Conservation (phyloP, 2,888 invertebrate species). For the Steinernema hermaphroditum region DNA sequence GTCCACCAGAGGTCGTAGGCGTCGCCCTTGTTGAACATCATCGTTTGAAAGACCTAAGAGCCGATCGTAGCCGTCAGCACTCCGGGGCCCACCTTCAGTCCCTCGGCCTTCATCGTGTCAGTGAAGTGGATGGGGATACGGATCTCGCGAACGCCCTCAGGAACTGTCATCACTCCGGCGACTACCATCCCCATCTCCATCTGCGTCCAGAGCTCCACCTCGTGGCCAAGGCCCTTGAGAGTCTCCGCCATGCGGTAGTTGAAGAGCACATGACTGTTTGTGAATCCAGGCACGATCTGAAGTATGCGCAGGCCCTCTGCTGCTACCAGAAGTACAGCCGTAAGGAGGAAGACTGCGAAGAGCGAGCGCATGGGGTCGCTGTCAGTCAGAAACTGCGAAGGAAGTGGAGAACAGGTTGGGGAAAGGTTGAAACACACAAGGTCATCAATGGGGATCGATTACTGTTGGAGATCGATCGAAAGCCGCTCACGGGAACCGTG, state of each 20-base stretch:
- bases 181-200: constrained; percentile 59
- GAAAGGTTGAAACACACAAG: neutral
- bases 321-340: neutral
- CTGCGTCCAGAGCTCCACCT: constrained; percentile 62
- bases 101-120: constrained; percentile 60
- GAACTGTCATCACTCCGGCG: constrained; percentile 42
- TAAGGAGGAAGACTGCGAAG: neutral
- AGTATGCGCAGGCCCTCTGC: constrained; percentile 47
- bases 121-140: constrained; percentile 61
- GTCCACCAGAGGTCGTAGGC: constrained; percentile 66
- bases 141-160: constrained; percentile 38
- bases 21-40: constrained; percentile 64
- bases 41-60: constrained; percentile 62
- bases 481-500: too few species aligned
- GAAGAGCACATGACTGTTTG: constrained; percentile 64
- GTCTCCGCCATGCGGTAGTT: constrained; percentile 63
- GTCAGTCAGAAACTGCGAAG: neutral
- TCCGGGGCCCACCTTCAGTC: constrained; percentile 53
- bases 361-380: neutral
- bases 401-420: constrained; percentile 1
- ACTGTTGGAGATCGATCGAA: neutral
- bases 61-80: neutral
- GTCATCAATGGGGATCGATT: constrained; percentile 1
- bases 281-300: constrained; percentile 65
- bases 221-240: constrained; percentile 56